Evolutionary conservation across 2,797 vertebrate genomes (phyloP).

Genomic region (Mergus octosetaceus): DNA sequence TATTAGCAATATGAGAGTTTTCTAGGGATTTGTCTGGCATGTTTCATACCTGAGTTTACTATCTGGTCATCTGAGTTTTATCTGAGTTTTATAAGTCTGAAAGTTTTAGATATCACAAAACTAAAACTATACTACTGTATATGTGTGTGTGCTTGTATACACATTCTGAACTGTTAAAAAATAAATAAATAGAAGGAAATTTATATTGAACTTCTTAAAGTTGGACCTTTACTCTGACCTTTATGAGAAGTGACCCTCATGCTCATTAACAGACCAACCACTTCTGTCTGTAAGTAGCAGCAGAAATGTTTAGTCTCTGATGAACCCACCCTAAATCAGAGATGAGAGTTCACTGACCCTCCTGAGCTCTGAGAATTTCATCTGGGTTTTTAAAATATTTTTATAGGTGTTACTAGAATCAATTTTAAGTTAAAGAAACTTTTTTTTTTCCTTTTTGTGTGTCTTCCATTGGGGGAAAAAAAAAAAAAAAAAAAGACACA

Average conservation of each 20-base stretch:
- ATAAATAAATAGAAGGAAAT: neutral
- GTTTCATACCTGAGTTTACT: neutral
- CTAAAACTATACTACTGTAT: neutral
- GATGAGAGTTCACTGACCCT: neutral
- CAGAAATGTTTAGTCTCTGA: neutral
- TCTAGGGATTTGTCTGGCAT: neutral
- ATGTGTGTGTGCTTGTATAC: no score
- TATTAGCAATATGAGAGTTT: neutral
- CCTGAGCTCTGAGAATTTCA: neutral
- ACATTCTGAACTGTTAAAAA: neutral
- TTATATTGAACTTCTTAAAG: fast-evolving
- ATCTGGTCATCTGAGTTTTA: neutral
- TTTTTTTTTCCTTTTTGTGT: neutral
- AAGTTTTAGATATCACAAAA: neutral
- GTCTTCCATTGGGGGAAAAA: neutral
- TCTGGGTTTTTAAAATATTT: neutral
- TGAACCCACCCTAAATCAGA: neutral
- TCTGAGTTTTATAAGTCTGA: neutral
- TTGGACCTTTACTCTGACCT: neutral
- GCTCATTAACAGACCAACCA: neutral
- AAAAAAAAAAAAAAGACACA: neutral
- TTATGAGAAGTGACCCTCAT: neutral
- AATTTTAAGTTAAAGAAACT: neutral
- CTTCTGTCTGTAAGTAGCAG: neutral
- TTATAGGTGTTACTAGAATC: neutral